Evolutionary conservation across 2,797 vertebrate species (phyloP).

Genomic region (Lepidocolaptes lacrymiger): DNA sequence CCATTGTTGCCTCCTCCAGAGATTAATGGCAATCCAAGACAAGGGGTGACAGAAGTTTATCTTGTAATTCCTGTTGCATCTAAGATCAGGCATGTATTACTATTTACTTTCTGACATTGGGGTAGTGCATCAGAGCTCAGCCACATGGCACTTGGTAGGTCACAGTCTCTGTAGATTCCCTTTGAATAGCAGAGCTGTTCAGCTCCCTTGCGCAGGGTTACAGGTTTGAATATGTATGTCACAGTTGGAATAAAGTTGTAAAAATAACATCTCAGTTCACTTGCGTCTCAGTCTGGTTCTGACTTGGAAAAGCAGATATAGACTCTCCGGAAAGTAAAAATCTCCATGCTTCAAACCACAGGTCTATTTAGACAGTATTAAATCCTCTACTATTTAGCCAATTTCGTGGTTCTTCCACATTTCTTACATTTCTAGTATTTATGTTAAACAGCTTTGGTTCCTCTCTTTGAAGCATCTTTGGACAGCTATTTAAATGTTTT

Average conservation of each 20-base stretch:
- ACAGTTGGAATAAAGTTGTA: neutral
- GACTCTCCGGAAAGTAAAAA: neutral
- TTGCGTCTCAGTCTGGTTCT: neutral
- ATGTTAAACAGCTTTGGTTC: neutral
- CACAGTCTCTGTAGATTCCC: neutral
- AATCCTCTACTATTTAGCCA: neutral
- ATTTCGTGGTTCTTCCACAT: neutral
- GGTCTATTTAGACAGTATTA: neutral
- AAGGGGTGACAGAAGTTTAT: neutral
- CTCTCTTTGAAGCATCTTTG: neutral
- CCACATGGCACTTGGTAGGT: neutral
- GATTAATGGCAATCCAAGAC: neutral
- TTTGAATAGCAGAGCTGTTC: neutral
- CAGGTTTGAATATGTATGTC: neutral
- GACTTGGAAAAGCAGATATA: neutral
- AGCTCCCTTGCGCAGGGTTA: neutral
- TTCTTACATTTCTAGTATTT: neutral
- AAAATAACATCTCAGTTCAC: neutral
- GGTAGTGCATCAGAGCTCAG: neutral
- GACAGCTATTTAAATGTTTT: neutral
- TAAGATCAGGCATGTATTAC: neutral
- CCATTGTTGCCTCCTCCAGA: neutral
- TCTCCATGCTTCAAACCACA: neutral
- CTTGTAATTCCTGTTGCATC: neutral
- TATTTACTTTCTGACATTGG: neutral